Base-by-base conservation (phyloP, 2,888 invertebrate species). In the Serripes groenlandicus region DNA sequence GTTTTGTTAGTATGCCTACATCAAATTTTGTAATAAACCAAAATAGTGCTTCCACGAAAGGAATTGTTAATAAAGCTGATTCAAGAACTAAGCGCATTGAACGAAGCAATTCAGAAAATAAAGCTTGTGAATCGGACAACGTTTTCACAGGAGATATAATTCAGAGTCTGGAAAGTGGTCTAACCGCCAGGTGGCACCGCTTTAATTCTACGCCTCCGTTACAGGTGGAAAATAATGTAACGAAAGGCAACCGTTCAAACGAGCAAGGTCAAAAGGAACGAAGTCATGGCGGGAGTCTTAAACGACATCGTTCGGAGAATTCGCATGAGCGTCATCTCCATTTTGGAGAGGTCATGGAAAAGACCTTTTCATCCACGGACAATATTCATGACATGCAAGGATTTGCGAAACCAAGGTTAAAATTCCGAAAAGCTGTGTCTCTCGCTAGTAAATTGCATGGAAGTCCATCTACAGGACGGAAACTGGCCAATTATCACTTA, bases 401-500 rank as follows among this genome's bases (percentile, higher is more conserved):
- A 30, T 80, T 82, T 82, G 87, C 90, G 79, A 91, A 90, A 90
- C 90, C 91, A 82, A 90, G 90, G 90, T 90, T 91, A 75, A 92
- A 92, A 88, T 93, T 93, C 82, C 90, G 92, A 75, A 92, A 92
- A 81, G 91, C 92, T n/a, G 91, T 92, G 11, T 93, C 93, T 54
- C 88, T 93, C 60, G 92, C 92, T 26, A 92, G 90, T 79, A 91
- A 92, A 73, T 91, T 92, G 42, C 92, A 92, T 78, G 91, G 93
- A 72, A 94, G 94, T 83, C 94, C 94, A 15, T 92, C 92, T 18
- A 93, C 94, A 7, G 93, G 94, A 30, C 84, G 92, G 73, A 93
- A 92, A 86, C 90, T 93, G 74, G 93, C 93, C 70, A 92, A 93
- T 80, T 94, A 93, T 76, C 93, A 93, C 78, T 91, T 93, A 58